These are phyloP conservation scores for Luscinia luscinia DNA, from an alignment of 2,797 vertebrate species.

Conservation along the genomic window DNA sequence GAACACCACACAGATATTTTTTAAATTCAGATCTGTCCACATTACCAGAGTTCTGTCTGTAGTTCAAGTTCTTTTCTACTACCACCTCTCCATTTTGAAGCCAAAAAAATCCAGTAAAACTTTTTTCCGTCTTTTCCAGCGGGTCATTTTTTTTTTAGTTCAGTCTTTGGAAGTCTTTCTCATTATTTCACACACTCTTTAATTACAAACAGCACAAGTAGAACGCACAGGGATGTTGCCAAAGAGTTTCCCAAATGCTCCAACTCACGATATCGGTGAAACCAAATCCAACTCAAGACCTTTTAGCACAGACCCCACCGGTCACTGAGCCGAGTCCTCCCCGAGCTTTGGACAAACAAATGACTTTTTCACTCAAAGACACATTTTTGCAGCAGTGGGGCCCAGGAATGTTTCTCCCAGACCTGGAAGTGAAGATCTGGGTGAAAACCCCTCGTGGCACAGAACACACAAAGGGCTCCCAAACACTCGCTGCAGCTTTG, in stretches of 20 bases:
- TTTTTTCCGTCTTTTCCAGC: background rate
- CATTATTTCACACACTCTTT: background rate
- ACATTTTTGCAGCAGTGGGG: background rate
- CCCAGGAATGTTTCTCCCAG: background rate
- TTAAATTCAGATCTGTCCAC: background rate
- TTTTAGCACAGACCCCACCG: background rate
- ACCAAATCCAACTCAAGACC: background rate
- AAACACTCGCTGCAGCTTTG: background rate
- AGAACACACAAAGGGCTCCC: background rate
- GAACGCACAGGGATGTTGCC: accelerated
- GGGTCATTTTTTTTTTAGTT: background rate
- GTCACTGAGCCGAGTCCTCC: background rate
- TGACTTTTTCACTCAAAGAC: background rate
- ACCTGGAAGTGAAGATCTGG: background rate
- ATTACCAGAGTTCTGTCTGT: background rate
- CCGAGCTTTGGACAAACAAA: accelerated
- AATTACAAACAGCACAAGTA: background rate
- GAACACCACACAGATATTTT: background rate
- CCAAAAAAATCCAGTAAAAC: background rate
- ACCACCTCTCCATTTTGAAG: background rate
- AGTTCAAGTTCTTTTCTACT: background rate
- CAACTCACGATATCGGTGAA: background rate
- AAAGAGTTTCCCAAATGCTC: background rate
- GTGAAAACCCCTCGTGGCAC: background rate
- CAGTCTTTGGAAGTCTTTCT: background rate